These are phyloP conservation scores for Drosophila aff. DNA, from an alignment of 1,140 invertebrate species.

Conservation along the genomic window DNA sequence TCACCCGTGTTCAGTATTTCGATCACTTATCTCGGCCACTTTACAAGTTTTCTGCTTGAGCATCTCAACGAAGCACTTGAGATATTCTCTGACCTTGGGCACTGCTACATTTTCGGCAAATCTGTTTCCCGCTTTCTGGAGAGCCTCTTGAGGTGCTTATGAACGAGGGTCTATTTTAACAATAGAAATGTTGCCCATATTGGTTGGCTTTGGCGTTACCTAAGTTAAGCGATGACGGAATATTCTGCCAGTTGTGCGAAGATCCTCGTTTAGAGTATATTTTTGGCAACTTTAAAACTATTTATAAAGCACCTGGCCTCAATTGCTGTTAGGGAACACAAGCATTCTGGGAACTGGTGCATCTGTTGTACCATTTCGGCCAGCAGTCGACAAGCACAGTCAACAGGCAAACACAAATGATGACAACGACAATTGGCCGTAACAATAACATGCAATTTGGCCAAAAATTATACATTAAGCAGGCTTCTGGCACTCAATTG, in stretches of 20 bases:
- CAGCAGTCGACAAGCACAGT: constrained; percentile 62
- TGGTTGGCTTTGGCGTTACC: neutral
- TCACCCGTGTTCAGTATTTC: neutral
- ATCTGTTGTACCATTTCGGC: constrained; percentile 41
- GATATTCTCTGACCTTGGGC: constrained; percentile 54
- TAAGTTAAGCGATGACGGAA: neutral
- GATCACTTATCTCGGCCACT: constrained; percentile 16
- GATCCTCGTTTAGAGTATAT: neutral
- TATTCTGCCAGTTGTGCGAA: neutral
- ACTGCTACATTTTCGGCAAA: constrained; percentile 41
- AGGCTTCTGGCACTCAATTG: constrained; percentile 56
- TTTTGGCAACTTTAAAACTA: constrained; percentile 10
- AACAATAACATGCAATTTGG: constrained; percentile 53
- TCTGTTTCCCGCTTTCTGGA: constrained; percentile 49
- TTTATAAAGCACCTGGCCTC: constrained; percentile 1
- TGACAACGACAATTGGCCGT: constrained; percentile 32
- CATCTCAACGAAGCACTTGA: constrained; percentile 34
- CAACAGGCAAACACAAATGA: constrained; percentile 63
- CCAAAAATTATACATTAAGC: constrained; percentile 66
- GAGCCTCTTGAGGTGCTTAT: constrained; percentile 42
- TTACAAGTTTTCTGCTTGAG: constrained; percentile 31
- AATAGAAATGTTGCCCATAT: neutral
- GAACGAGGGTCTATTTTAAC: constrained; percentile 1
- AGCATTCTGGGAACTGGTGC: neutral
- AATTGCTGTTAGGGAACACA: neutral